Conservation (phyloP, 2,888 invertebrate species). For the Leucania comma region DNA sequence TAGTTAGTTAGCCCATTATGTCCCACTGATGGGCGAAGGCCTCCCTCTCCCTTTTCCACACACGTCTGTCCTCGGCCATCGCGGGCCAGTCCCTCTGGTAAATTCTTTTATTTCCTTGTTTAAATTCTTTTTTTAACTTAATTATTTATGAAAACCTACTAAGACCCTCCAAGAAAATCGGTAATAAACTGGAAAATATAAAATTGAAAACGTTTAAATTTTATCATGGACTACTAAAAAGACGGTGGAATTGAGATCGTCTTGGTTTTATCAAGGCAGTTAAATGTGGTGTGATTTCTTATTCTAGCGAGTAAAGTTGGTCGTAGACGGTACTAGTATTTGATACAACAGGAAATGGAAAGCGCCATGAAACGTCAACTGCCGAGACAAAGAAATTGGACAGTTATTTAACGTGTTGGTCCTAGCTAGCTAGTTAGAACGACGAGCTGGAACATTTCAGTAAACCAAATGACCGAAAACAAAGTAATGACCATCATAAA, state of each 20-base stretch:
- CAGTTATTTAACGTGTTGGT: neutral
- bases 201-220: slow-evolving; percentile 20
- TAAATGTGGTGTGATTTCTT: slow-evolving; percentile 1
- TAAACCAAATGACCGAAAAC: neutral
- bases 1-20: too few relatives aligned
- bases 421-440: neutral
- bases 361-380: slow-evolving; percentile 12
- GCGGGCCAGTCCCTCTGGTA: too few relatives aligned
- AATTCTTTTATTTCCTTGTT: too few relatives aligned
- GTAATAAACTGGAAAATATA: neutral
- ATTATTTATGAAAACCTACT: neutral
- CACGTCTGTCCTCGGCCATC: too few relatives aligned
- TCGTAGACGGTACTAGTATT: neutral
- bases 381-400: slow-evolving; percentile 2
- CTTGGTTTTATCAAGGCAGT: slow-evolving; percentile 12
- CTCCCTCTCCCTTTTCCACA: too few relatives aligned
- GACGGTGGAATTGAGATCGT: neutral
- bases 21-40: too few relatives aligned
- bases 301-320: neutral
- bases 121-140: too few relatives aligned
- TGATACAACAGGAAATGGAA: slow-evolving; percentile 21
- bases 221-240: neutral
- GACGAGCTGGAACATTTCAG: neutral
- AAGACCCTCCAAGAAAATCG: neutral
- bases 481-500: neutral